These are phyloP conservation scores for Xyrichtys novacula DNA, from an alignment of 2,797 vertebrate genomes.

Conservation along the genomic window DNA sequence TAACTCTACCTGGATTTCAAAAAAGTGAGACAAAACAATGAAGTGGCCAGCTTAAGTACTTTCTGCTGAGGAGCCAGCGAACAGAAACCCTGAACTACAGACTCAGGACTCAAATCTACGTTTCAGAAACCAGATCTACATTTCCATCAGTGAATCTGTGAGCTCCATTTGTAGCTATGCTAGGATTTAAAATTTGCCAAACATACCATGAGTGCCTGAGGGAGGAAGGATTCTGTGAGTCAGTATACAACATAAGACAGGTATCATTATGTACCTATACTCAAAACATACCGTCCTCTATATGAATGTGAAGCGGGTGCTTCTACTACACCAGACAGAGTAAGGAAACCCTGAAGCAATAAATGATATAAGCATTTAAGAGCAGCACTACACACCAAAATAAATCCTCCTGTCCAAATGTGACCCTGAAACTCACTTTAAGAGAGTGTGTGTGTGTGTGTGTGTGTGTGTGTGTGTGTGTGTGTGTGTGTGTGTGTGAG, in stretches of 20 bases:
- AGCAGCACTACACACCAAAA: conserved; percentile 46
- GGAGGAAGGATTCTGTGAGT: background rate
- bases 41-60: too few relatives aligned
- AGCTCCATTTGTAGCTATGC: background rate
- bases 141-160: too few relatives aligned
- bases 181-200: background rate
- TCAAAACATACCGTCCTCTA: background rate
- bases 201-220: background rate
- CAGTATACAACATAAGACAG: background rate
- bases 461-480: conserved; percentile 5
- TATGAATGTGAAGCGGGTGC: background rate
- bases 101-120: too few relatives aligned
- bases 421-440: conserved; percentile 43
- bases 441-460: background rate
- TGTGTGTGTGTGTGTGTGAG: conserved; percentile 22
- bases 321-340: conserved; percentile 39
- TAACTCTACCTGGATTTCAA: too few relatives aligned
- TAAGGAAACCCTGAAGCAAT: conserved; percentile 69
- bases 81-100: too few relatives aligned
- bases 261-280: background rate
- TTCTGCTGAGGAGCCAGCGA: too few relatives aligned
- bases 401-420: conserved; percentile 51
- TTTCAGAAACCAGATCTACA: background rate
- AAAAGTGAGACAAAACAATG: too few relatives aligned
- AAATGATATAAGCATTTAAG: conserved; percentile 70